These are phyloP conservation scores for Drosophila setifemur DNA, from an alignment of 1,140 invertebrate species.

Conservation along the genomic window DNA sequence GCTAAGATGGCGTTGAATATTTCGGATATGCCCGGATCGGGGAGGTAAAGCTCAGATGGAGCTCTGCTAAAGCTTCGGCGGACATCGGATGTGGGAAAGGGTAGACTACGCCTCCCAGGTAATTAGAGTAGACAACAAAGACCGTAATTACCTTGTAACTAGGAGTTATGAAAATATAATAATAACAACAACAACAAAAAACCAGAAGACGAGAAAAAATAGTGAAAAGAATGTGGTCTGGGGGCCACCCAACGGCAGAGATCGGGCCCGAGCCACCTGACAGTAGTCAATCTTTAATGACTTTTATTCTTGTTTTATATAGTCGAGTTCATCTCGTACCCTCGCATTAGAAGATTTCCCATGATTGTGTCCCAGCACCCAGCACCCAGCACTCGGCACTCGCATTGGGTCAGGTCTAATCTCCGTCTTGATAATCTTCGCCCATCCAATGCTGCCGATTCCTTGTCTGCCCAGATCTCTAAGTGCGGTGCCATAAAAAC, in stretches of 20 bases:
- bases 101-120: slow-evolving; percentile 58
- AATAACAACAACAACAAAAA: slow-evolving; percentile 44
- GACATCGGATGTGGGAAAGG: slow-evolving; percentile 43
- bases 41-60: slow-evolving; percentile 13
- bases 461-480: slow-evolving; percentile 21
- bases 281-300: slow-evolving; percentile 74
- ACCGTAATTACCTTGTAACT: slow-evolving; percentile 68
- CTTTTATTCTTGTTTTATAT: slow-evolving; percentile 52
- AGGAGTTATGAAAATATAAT: slow-evolving; percentile 65
- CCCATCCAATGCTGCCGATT: slow-evolving; percentile 24
- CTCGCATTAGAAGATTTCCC: slow-evolving; percentile 71
- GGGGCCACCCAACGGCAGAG: slow-evolving; percentile 54
- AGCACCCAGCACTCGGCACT: slow-evolving; percentile 35
- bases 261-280: slow-evolving; percentile 38
- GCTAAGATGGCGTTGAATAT: slow-evolving; percentile 54
- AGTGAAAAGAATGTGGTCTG: slow-evolving; percentile 43
- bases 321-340: slow-evolving; percentile 3
- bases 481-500: slow-evolving; percentile 36
- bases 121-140: slow-evolving; percentile 71
- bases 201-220: slow-evolving; percentile 5
- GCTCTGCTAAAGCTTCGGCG: slow-evolving; percentile 8
- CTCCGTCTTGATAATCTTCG: slow-evolving; percentile 58
- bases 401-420: slow-evolving; percentile 54
- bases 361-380: slow-evolving; percentile 70
- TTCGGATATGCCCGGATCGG: slow-evolving; percentile 25